Evolutionary conservation across 2,113 vertebrate genomes (phyloP).

Genomic region (Melanostigma gelatinosum): DNA sequence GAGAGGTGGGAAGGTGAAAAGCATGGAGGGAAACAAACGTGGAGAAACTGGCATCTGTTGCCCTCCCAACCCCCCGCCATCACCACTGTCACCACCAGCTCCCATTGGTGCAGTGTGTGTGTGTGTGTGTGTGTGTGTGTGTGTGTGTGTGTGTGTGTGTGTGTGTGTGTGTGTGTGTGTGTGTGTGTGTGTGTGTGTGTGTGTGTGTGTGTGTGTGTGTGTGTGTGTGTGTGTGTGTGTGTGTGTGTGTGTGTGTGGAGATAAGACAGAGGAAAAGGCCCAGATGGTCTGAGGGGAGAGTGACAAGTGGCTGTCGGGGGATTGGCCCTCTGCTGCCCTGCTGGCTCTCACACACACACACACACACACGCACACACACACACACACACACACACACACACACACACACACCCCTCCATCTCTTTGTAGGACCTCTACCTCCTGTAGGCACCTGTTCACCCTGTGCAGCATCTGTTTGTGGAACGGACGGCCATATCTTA

Average conservation of each 20-base stretch:
- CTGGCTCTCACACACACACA: constrained; percentile 33
- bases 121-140: constrained; percentile 13
- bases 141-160: constrained; percentile 11
- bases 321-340: constrained; percentile 63
- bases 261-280: constrained; percentile 60
- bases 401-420: constrained; percentile 36
- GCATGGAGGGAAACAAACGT: constrained; percentile 52
- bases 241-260: constrained; percentile 13
- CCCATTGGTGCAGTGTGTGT: constrained; percentile 39
- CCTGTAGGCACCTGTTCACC: constrained; percentile 56
- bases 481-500: background rate
- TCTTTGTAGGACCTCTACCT: constrained; percentile 64
- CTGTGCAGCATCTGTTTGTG: constrained; percentile 57
- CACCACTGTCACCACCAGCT: constrained; percentile 63
- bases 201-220: background rate
- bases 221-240: constrained; percentile 7
- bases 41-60: constrained; percentile 72
- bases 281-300: constrained; percentile 79
- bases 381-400: constrained; percentile 38
- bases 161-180: constrained; percentile 7
- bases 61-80: constrained; percentile 64
- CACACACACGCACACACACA: constrained; percentile 16
- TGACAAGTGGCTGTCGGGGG: constrained; percentile 78
- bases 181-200: constrained; percentile 15
- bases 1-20: constrained; percentile 55